Base-by-base conservation (phyloP, 2,888 invertebrate species). In the Plusia festucae region DNA sequence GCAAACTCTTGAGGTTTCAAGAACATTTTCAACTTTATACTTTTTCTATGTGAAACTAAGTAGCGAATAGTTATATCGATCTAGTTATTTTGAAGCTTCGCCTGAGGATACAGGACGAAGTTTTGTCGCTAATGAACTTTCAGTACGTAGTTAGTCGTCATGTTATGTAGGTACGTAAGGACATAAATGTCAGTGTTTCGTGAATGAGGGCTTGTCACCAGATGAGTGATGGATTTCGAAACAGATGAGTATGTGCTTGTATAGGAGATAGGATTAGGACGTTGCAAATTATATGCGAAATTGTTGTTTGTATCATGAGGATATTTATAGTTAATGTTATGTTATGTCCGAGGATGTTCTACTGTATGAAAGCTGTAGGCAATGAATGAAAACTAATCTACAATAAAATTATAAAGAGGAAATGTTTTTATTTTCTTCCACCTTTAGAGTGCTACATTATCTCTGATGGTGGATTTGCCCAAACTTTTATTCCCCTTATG, bases 101-200 rank as follows among this genome's bases (percentile, higher is more conserved):
- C 55, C 55, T 56, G 59, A 49, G 56, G 49, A 44, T 53, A 27
- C 54, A 53, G 20, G 59, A 60, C 70, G 24, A 65, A 73, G 70
- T 70, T 76, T 49, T 22, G 34, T 53, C 53, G 30, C 66, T 73
- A 76, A 76, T 76, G 65, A 76, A 76, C 61, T 75, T 66, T 60
- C 54, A 53, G 55, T 55, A 20, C 46, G 46, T 49, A 49, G 46
- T 24, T n/a, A 60, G 24, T 69, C 13, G 34, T 57, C 40, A 69
- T 64, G 57, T 69, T 64, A 40, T 53, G 30, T 27, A 40, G 30
- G 30, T 27, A 53, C 32, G 53, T 51, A 40, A 27, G 22, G 44
- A 34, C 56, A 58, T 55, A 53, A 49, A 40, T 22, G 24, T 27
- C 20, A 32, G 16, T 68, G 65, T 49, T 53, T 46, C 8, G 53